These are phyloP conservation scores for Phaenicophaeus curvirostris DNA, from an alignment of 2,797 vertebrate species.

Conservation along the genomic window DNA sequence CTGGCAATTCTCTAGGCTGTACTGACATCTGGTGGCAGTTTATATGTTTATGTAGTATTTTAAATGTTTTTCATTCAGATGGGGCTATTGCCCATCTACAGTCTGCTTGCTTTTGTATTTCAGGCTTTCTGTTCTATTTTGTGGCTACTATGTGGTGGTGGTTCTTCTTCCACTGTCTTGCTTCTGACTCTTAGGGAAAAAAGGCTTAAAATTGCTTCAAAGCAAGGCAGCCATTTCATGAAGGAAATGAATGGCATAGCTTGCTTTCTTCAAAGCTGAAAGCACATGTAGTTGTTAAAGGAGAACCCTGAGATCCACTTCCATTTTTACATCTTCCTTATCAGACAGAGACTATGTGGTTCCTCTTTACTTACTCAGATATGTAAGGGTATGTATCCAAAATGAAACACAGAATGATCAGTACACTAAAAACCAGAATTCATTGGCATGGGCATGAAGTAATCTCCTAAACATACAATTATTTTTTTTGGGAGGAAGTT, in stretches of 20 bases:
- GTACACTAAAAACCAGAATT: not conserved
- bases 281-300: not conserved
- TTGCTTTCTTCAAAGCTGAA: not conserved
- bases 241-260: not conserved
- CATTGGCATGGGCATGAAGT: not conserved
- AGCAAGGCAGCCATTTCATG: not conserved
- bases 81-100: not conserved
- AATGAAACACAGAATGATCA: not conserved
- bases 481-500: not conserved
- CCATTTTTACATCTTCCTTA: not conserved
- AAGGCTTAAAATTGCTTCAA: not conserved
- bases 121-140: not conserved
- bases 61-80: not conserved
- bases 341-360: not conserved
- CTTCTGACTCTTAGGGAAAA: not conserved
- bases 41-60: not conserved
- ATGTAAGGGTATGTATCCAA: not conserved
- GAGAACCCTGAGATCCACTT: not conserved
- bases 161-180: not conserved
- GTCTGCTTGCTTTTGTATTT: not conserved
- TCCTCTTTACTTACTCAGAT: not conserved
- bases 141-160: not conserved
- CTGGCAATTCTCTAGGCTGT: conserved; percentile 19
- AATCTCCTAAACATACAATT: not conserved
- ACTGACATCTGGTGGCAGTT: conserved; percentile 75